Conservation (phyloP, 2,888 invertebrate genomes). For the Ecdyonurus torrentis region DNA sequence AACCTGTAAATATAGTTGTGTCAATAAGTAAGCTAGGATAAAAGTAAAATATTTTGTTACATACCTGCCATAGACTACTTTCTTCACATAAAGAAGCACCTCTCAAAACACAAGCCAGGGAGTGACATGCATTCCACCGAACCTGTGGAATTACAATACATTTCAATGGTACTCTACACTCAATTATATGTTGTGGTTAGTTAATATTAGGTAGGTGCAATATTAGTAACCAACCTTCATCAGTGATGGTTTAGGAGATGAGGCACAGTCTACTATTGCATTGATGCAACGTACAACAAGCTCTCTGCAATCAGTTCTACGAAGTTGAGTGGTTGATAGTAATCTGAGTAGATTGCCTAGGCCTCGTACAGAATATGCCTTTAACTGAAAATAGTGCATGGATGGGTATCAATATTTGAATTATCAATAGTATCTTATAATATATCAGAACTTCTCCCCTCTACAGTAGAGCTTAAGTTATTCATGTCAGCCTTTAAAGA, state of each 20-base stretch:
- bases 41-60: not conserved
- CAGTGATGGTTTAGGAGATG: not conserved
- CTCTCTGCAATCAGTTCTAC: not conserved
- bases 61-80: not conserved
- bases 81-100: constrained; percentile 24
- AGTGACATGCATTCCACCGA: constrained; percentile 85
- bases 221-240: not conserved
- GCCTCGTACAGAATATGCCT: not conserved
- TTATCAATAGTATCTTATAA: too few relatives aligned
- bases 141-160: constrained; percentile 27
- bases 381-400: too few relatives aligned
- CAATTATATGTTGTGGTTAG: too few relatives aligned
- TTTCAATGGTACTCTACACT: too few relatives aligned
- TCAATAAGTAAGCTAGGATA: not conserved
- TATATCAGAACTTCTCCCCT: too few relatives aligned
- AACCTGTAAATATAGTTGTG: constrained; percentile 27
- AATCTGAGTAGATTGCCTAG: not conserved
- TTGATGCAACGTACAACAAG: not conserved
- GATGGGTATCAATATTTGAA: too few relatives aligned
- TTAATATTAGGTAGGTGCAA: not conserved
- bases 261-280: not conserved
- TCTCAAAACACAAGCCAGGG: constrained; percentile 60
- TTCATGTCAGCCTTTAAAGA: not conserved
- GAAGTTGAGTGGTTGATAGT: not conserved
- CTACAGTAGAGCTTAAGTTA: too few relatives aligned